Evolutionary conservation across 2,113 vertebrate species (phyloP).

Genomic region (Gymnogyps californianus): DNA sequence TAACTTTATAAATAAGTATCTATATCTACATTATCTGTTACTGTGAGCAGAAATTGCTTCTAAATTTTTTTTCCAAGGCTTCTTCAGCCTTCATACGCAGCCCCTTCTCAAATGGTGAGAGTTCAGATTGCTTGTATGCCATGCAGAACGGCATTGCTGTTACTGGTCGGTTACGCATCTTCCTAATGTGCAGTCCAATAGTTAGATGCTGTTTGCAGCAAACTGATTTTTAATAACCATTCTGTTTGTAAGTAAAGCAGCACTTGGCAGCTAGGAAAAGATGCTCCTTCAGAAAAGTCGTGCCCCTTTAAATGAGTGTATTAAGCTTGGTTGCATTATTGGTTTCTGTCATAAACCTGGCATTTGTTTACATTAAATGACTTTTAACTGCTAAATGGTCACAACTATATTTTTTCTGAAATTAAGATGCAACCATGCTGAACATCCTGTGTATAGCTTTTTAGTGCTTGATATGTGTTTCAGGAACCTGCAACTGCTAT

Average conservation of each 20-base stretch:
- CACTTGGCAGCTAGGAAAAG: not conserved
- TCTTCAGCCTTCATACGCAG: rapidly evolving
- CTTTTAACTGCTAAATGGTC: not conserved
- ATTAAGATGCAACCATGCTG: not conserved
- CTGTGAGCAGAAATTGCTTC: not conserved
- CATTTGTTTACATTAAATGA: not conserved
- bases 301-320: not conserved
- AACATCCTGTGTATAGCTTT: not conserved
- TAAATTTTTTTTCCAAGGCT: not conserved
- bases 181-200: not conserved
- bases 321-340: not conserved
- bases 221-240: not conserved
- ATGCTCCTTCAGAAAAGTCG: not conserved
- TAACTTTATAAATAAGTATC: not conserved
- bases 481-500: not conserved
- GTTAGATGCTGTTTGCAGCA: not conserved
- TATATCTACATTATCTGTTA: rapidly evolving
- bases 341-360: not conserved
- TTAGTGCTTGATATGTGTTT: not conserved
- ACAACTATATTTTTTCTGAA: not conserved
- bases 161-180: not conserved
- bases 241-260: not conserved
- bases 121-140: not conserved
- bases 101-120: not conserved
- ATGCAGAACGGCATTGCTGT: not conserved